Evolutionary conservation across 2,797 vertebrate genomes (phyloP).

Genomic region (Liasis olivaceus): DNA sequence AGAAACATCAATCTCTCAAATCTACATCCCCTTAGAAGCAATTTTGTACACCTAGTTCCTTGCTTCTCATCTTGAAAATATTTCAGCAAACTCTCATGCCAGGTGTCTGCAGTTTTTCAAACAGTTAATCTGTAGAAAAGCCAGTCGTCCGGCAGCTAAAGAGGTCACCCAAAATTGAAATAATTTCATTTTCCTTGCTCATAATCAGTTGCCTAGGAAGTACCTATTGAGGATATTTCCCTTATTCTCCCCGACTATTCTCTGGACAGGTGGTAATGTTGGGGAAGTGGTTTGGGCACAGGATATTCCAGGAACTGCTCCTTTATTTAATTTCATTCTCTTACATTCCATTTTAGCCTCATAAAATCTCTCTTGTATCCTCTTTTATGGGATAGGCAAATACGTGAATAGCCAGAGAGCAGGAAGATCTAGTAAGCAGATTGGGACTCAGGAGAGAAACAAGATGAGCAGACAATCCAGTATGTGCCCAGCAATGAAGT

Average conservation of each 20-base stretch:
- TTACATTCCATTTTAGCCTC: not conserved
- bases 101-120: not conserved
- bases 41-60: constrained; percentile 4
- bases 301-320: not conserved
- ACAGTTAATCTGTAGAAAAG: not conserved
- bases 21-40: constrained; percentile 29
- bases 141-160: not conserved
- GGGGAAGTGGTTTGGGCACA: not conserved
- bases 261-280: not conserved
- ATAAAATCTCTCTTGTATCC: not conserved
- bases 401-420: not conserved
- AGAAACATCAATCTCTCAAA: constrained; percentile 44
- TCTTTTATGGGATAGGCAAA: not conserved
- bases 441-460: not conserved
- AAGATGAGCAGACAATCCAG: not conserved
- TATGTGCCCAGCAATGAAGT: not conserved
- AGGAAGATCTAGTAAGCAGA: not conserved
- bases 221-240: not conserved
- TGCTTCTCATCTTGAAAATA: constrained; percentile 24
- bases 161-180: not conserved
- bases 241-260: not conserved
- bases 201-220: not conserved
- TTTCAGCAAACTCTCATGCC: constrained; percentile 3
- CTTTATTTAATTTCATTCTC: not conserved
- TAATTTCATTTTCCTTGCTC: not conserved